A percentile compares a stretch with the other conserved stretches of the same genome.
These are phyloP conservation scores for Ericerus pela DNA, from an alignment of 1,140 invertebrate genomes.

Conservation along the genomic window DNA sequence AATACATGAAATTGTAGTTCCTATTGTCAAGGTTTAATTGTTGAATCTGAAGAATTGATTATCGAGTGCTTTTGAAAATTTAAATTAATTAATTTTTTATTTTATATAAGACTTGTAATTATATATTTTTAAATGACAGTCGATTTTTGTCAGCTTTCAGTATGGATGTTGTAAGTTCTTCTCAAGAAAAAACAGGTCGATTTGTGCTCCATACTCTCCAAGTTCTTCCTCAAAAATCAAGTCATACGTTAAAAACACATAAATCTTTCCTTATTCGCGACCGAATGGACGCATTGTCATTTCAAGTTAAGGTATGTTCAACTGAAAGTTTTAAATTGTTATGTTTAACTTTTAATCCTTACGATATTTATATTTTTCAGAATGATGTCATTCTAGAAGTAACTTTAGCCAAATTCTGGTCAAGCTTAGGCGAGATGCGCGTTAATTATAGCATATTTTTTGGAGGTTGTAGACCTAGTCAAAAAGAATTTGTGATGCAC, in stretches of 20 bases:
- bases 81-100: too few species aligned
- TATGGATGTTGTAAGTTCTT: too few species aligned
- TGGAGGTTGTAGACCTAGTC: conserved; percentile 59
- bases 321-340: conserved; percentile 24
- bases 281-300: conserved; percentile 48
- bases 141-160: too few species aligned
- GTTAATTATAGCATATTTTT: conserved; percentile 66
- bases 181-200: conserved; percentile 25
- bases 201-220: conserved; percentile 78
- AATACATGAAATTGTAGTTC: too few species aligned
- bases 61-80: too few species aligned
- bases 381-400: conserved; percentile 67
- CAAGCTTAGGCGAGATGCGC: conserved; percentile 58
- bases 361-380: conserved; percentile 30
- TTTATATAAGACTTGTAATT: too few species aligned
- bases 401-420: conserved; percentile 88
- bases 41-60: too few species aligned
- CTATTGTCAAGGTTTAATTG: too few species aligned
- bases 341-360: neutral
- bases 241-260: conserved; percentile 62
- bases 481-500: conserved; percentile 45
- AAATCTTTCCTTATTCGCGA: conserved; percentile 59
- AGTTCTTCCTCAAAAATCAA: conserved; percentile 55
- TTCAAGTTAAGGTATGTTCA: conserved; percentile 57
- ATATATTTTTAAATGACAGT: too few species aligned